These are phyloP conservation scores for Zoroaster sp. DNA, from an alignment of 53 echinoderm and acorn worm genomes.

Conservation along the genomic window DNA sequence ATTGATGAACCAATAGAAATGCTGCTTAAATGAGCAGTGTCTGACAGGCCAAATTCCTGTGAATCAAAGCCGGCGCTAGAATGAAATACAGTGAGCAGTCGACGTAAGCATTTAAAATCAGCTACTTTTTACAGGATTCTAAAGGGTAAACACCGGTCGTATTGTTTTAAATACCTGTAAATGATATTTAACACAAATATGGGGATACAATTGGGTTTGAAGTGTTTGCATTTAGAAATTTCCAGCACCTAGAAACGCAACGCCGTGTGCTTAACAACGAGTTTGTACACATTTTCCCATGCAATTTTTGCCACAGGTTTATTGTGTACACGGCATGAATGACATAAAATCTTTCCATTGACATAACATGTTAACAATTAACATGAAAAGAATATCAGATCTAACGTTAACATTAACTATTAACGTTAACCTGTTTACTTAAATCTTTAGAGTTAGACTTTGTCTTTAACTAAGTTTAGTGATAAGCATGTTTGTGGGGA, in stretches of 20 bases:
- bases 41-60: constrained; percentile 65
- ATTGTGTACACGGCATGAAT: no score
- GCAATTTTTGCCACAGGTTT: background rate
- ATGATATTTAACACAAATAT: background rate
- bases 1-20: constrained; percentile 62
- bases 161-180: background rate
- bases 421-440: no score
- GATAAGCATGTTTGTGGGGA: no score
- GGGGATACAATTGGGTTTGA: background rate
- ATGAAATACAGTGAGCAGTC: background rate
- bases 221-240: background rate
- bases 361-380: no score
- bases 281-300: constrained; percentile 28
- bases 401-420: no score
- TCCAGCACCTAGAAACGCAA: constrained; percentile 72
- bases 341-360: no score
- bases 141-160: background rate
- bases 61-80: constrained; percentile 36
- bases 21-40: constrained; percentile 4
- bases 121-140: background rate
- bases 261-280: constrained; percentile 76
- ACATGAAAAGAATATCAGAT: no score
- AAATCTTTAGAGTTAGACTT: no score
- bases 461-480: no score
- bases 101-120: constrained; percentile 2